Conservation (phyloP, 1,140 invertebrate genomes). For the Eupeodes corollae region DNA sequence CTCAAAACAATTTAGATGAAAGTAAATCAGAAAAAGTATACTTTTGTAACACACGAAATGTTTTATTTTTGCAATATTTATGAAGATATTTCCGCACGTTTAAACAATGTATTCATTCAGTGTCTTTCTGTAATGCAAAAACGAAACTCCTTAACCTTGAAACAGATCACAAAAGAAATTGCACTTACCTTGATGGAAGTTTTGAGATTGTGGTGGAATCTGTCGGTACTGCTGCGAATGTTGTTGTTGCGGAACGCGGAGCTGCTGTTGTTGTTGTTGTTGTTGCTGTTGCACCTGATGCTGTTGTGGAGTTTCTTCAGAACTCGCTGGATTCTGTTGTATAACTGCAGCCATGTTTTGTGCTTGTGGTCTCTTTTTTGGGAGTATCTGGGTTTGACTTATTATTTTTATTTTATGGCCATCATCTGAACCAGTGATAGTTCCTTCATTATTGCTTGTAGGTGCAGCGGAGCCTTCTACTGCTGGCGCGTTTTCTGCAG, state of each 20-base stretch:
- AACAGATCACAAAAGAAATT: neutral
- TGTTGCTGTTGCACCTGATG: constrained; percentile 10
- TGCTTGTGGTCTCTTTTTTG: constrained; percentile 32
- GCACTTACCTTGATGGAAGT: neutral
- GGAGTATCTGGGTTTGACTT: constrained; percentile 35
- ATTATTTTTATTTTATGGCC: constrained; percentile 36
- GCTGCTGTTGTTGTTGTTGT: constrained; percentile 5
- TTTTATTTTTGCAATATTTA: too few relatives aligned
- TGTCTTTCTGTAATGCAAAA: too few relatives aligned
- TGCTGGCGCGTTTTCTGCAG: constrained; percentile 10
- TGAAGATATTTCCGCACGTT: too few relatives aligned
- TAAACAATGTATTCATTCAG: too few relatives aligned
- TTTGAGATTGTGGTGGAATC: neutral
- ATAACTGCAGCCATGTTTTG: constrained; percentile 29
- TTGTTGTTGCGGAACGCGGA: constrained; percentile 12
- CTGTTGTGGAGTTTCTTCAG: constrained; percentile 22
- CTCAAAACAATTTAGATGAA: too few relatives aligned
- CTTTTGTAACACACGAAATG: too few relatives aligned
- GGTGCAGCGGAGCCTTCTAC: constrained; percentile 4
- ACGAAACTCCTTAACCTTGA: too few relatives aligned
- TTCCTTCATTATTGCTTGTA: constrained; percentile 1
- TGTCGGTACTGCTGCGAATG: constrained; percentile 2
- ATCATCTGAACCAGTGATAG: constrained; percentile 24
- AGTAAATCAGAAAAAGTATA: too few relatives aligned
- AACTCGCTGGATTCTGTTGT: constrained; percentile 16